Percentiles rank a stretch among this genome's conserved stretches.
Conservation (phyloP, 1,140 invertebrate genomes). For the Campoletis sonorensis region DNA sequence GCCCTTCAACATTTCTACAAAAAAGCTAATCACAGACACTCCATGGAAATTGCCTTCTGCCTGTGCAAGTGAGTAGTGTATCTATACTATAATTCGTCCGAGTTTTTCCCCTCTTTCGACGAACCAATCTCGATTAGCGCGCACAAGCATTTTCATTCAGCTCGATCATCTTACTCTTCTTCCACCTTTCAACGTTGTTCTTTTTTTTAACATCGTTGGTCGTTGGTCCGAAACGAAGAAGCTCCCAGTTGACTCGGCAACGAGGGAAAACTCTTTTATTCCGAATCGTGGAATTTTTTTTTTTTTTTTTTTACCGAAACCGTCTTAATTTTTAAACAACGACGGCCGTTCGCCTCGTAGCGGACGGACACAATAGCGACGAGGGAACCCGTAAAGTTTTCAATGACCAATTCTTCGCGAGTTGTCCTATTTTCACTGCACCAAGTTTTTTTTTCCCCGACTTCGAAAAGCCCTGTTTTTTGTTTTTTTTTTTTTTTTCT, state of each 20-base stretch:
- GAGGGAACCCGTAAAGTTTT: constrained; percentile 34
- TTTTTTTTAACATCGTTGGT: too few species aligned
- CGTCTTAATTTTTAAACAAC: constrained; percentile 66
- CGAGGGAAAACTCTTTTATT: too few species aligned
- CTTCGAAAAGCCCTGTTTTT: not conserved
- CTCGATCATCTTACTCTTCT: too few species aligned
- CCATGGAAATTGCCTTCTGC: constrained; percentile 93
- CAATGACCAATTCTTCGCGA: constrained; percentile 12
- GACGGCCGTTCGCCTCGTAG: constrained; percentile 42
- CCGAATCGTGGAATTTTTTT: too few species aligned
- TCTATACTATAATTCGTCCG: constrained; percentile 51
- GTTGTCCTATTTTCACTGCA: constrained; percentile 12
- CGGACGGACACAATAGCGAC: constrained; percentile 61
- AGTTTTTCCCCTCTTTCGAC: constrained; percentile 28
- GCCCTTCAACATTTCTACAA: constrained; percentile 91
- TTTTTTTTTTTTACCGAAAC: constrained; percentile 53
- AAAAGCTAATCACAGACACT: constrained; percentile 85
- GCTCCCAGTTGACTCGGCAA: too few species aligned
- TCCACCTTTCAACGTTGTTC: too few species aligned
- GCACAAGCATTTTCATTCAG: too few species aligned
- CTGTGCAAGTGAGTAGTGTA: constrained; percentile 89
- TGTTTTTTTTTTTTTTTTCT: constrained; percentile 10
- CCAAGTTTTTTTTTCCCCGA: not conserved
- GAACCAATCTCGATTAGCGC: too few species aligned
- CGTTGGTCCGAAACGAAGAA: not conserved